phyloP scores from a whole-genome alignment of 2,888 invertebrate species.

The Hypsopygia costalis region DNA sequence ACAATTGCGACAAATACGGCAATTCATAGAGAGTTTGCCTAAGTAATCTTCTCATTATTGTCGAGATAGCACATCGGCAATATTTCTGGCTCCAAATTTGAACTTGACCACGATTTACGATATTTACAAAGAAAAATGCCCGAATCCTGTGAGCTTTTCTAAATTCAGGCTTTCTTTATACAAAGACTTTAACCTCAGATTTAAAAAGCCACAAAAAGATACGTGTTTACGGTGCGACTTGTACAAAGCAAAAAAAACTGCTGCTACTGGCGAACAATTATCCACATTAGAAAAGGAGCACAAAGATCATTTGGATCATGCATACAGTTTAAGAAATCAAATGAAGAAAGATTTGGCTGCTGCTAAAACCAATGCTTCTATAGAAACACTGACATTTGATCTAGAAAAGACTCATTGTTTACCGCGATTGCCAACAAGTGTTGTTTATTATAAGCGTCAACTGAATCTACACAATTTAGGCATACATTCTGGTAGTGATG shows the following conservation, averaged over 20 bases:
- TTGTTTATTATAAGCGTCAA: slow-evolving; percentile 26
- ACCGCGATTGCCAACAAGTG: slow-evolving; percentile 23
- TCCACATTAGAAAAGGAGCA: slow-evolving; percentile 10
- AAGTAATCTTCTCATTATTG: slow-evolving; percentile 5
- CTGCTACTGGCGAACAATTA: slow-evolving; percentile 6
- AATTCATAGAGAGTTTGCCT: slow-evolving; percentile 10
- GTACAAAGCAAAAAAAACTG: slow-evolving; percentile 7
- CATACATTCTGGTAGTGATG: slow-evolving; percentile 21
- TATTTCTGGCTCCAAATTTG: slow-evolving; percentile 13
- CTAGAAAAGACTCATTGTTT: slow-evolving; percentile 23
- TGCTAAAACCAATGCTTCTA: slow-evolving; percentile 8
- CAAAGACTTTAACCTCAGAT: slow-evolving; percentile 13
- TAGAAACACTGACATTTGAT: slow-evolving; percentile 17
- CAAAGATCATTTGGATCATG: slow-evolving; percentile 13
- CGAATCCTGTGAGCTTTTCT: slow-evolving; percentile 9
- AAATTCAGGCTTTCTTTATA: slow-evolving; percentile 8
- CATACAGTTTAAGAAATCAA: slow-evolving; percentile 11
- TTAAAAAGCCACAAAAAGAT: slow-evolving; percentile 17
- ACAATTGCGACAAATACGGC: slow-evolving; percentile 1
- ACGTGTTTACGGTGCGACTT: slow-evolving; percentile 15
- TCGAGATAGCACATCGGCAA: slow-evolving; percentile 9
- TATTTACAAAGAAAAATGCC: slow-evolving; percentile 10
- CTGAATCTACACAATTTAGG: slow-evolving; percentile 27
- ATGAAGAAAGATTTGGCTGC: slow-evolving; percentile 14
- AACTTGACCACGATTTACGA: slow-evolving; percentile 12